A percentile compares a stretch with the other conserved stretches of the same genome.
Evolutionary conservation across 2,888 invertebrate genomes (phyloP).

Genomic region (Panorpa germanica): DNA sequence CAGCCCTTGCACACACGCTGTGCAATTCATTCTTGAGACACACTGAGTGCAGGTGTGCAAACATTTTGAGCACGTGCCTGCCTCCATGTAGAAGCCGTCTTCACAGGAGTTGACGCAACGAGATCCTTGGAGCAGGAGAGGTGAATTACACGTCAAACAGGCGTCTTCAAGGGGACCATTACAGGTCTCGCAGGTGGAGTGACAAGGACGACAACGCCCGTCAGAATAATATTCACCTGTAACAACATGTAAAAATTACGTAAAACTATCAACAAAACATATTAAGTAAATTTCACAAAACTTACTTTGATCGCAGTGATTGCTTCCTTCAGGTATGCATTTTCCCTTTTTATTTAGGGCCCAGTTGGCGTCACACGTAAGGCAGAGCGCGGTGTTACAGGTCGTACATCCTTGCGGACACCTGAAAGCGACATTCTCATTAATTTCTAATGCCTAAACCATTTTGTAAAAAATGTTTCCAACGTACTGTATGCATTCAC

Average conservation of each 20-base stretch:
- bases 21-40: constrained; percentile 62
- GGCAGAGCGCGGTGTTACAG: constrained; percentile 53
- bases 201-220: constrained; percentile 52
- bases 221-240: constrained; percentile 56
- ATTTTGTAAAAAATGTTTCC: constrained; percentile 11
- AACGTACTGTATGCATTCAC: constrained; percentile 51
- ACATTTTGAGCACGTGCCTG: constrained; percentile 58
- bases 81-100: constrained; percentile 52
- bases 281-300: constrained; percentile 18
- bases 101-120: constrained; percentile 62
- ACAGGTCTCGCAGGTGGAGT: constrained; percentile 66
- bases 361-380: constrained; percentile 56
- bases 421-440: constrained; percentile 20
- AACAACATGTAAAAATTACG: constrained; percentile 17
- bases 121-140: constrained; percentile 49
- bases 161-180: constrained; percentile 52
- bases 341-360: constrained; percentile 54
- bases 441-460: constrained; percentile 13
- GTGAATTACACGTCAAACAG: constrained; percentile 56
- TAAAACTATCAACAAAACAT: constrained; percentile 6
- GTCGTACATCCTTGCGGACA: constrained; percentile 63
- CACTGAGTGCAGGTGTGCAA: constrained; percentile 62
- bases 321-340: constrained; percentile 50
- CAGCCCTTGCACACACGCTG: constrained; percentile 53
- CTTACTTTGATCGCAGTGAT: constrained; percentile 46